phyloP scores from a whole-genome alignment of 2,888 invertebrate genomes.

The Limnephilus rhombicus region DNA sequence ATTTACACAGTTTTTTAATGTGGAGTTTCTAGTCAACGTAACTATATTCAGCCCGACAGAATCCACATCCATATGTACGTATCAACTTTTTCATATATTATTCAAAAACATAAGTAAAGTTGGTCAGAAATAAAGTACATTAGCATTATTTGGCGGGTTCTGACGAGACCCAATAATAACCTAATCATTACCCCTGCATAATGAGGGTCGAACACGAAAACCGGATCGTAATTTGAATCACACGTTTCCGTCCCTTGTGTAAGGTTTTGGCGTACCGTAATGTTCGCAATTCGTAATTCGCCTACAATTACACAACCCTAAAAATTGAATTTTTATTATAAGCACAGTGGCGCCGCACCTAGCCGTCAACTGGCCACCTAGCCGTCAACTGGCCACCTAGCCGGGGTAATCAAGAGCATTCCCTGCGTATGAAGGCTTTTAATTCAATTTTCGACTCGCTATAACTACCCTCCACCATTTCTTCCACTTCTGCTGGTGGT shows the following conservation, averaged over 20 bases:
- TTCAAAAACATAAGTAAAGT: not conserved
- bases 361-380: not conserved
- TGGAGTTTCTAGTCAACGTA: not conserved
- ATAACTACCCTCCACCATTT: not conserved
- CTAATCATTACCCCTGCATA: slow-evolving; percentile 26
- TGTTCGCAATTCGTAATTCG: slow-evolving; percentile 14
- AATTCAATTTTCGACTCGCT: slow-evolving; percentile 2
- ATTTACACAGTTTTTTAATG: too few relatives aligned
- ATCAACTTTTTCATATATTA: too few relatives aligned
- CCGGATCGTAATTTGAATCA: slow-evolving; percentile 24
- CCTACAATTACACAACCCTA: slow-evolving; percentile 17
- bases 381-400: not conserved
- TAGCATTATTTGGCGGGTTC: not conserved
- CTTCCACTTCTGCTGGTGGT: not conserved
- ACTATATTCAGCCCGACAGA: not conserved
- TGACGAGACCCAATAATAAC: not conserved
- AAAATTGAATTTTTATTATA: slow-evolving; percentile 9
- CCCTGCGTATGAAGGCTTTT: slow-evolving; percentile 9
- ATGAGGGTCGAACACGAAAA: slow-evolving; percentile 10
- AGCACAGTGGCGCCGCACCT: not conserved
- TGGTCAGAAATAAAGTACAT: not conserved
- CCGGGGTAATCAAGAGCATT: slow-evolving; percentile 2
- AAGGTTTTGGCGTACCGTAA: not conserved
- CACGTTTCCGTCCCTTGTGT: slow-evolving; percentile 7
- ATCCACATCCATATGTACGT: too few relatives aligned